Evolutionary conservation across 2,888 invertebrate species (phyloP).

Genomic region (Trissonchulus sp.): DNA sequence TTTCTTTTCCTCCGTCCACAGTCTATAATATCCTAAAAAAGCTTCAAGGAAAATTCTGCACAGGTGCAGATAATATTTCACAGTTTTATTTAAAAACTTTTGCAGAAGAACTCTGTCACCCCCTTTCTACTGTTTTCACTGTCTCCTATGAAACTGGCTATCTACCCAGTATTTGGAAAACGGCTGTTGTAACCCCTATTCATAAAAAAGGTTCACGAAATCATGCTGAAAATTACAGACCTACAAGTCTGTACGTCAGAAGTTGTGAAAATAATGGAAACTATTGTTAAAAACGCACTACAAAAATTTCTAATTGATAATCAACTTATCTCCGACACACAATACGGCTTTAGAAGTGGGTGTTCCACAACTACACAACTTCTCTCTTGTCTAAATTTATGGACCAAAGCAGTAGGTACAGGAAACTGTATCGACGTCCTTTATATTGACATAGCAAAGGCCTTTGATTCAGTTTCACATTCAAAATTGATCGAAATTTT

Average conservation of each 20-base stretch:
- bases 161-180: too few relatives aligned
- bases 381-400: not conserved
- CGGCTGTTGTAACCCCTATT: too few relatives aligned
- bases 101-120: too few relatives aligned
- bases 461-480: not conserved
- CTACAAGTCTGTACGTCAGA: not conserved
- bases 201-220: too few relatives aligned
- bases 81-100: too few relatives aligned
- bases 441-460: slow-evolving; percentile 21
- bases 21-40: too few relatives aligned
- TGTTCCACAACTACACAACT: not conserved
- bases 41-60: too few relatives aligned
- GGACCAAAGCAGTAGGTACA: not conserved
- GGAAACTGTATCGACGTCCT: not conserved
- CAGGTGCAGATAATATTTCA: too few relatives aligned
- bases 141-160: too few relatives aligned
- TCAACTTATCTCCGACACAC: not conserved
- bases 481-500: not conserved
- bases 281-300: not conserved
- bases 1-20: too few relatives aligned
- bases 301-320: not conserved
- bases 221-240: not conserved
- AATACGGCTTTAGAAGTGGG: not conserved
- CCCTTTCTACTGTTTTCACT: too few relatives aligned
- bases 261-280: not conserved